Conservation (phyloP, 2,888 invertebrate genomes). For the Ptilodon capucinus region DNA sequence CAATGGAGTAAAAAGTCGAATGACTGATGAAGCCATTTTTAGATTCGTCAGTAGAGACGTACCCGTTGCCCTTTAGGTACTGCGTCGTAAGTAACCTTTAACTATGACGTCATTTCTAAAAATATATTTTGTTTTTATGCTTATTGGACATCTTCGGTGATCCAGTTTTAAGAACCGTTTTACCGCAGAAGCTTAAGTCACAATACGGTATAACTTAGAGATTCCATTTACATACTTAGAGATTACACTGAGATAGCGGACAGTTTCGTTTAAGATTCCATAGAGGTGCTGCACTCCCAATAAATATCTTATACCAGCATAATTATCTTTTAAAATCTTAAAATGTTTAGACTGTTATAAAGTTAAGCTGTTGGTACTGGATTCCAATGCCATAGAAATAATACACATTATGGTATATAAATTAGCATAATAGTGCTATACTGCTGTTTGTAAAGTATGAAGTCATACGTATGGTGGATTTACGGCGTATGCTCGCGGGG, state of each 20-base stretch:
- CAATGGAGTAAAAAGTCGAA: slow-evolving; percentile 41
- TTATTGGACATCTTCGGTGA: background rate
- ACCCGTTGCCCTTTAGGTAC: background rate
- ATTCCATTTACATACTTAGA: slow-evolving; percentile 2
- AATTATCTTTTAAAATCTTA: background rate
- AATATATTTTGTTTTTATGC: slow-evolving; percentile 12
- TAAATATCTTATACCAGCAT: slow-evolving; percentile 10
- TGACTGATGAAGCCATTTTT: background rate
- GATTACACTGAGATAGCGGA: slow-evolving; percentile 8
- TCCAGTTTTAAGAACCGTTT: background rate
- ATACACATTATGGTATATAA: slow-evolving; percentile 8
- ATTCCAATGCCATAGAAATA: slow-evolving; percentile 5
- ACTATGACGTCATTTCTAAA: slow-evolving; percentile 19
- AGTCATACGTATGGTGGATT: slow-evolving; percentile 47
- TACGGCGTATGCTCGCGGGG: slow-evolving; percentile 45
- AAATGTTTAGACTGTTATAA: no score
- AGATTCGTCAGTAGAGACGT: background rate
- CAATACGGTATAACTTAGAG: background rate
- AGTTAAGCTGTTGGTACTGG: no score
- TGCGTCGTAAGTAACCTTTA: slow-evolving; percentile 10
- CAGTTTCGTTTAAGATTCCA: slow-evolving; percentile 6
- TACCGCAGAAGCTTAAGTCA: background rate
- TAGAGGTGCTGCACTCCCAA: slow-evolving; percentile 4
- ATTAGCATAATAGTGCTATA: slow-evolving; percentile 32
- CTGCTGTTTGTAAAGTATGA: slow-evolving; percentile 43